Base-by-base conservation (phyloP, 2,888 invertebrate genomes). In the Drosophila atripex region DNA sequence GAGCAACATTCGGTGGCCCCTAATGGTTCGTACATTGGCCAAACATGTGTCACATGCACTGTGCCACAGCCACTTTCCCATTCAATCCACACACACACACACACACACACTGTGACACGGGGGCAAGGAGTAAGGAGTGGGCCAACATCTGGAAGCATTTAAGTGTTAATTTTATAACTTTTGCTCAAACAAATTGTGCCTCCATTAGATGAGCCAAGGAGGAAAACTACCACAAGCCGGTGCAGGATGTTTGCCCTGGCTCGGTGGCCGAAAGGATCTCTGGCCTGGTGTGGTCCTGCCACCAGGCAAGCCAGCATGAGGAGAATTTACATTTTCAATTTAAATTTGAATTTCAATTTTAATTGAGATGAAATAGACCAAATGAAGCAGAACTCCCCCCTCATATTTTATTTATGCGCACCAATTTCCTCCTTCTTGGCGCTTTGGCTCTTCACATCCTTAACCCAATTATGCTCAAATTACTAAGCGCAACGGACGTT, bases 301-400 rank as follows among this genome's bases (percentile, higher is more conserved):
- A 4, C 59, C 54, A 35, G 14, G 52, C 28, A 30, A 14, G 12
- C 35, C 35, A 35, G 35, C 35, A 5, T 8, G 18, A 11, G 21
- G 21, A 45, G 45, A 56, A 80, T 87, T 78, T 87, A 66, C 82
- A 78, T 82, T 84, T 82, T 56, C 85, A 73, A 86, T 86, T 85
- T 82, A 76, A 73, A 71, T 63, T 71, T 55, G 71, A 70, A 61
- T 71, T 71, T 70, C 39, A 66, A 68, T 69, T 69, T 52, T 52
- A 69, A 73, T 75, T 73, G 38, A 35, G 65, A 45, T 64, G 64
- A 65, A 53, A 64, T 45, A 64, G 66, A 65, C 38, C 54, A 60
- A 60, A 60, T 60, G 60, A 60, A 60, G 60, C 60, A 16, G 21
- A 39, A 59, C 23, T 35, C 59, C 46, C 28, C 14, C 28, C 59